phyloP scores from a whole-genome alignment of 1,140 invertebrate species.

The Zaprionus inermis region DNA sequence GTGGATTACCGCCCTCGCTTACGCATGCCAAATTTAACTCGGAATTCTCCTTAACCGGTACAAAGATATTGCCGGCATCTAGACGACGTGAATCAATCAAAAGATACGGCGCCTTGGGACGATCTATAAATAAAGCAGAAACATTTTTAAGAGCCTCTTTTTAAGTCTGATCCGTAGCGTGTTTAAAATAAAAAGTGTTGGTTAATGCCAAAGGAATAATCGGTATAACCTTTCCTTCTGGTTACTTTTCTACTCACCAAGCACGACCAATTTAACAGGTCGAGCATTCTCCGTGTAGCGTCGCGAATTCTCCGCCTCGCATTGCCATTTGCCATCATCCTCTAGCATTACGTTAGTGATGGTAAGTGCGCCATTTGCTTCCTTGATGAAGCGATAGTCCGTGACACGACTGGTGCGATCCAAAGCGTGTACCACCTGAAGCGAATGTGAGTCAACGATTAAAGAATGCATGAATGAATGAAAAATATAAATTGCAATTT shows the following conservation, averaged over 20 bases:
- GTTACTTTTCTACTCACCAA: constrained; percentile 86
- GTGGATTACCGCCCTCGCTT: constrained; percentile 92
- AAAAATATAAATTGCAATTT: too few relatives aligned
- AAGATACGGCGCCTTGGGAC: constrained; percentile 91
- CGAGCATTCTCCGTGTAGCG: constrained; percentile 86
- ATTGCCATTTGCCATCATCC: constrained; percentile 89
- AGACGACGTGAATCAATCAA: constrained; percentile 91
- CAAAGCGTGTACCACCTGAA: constrained; percentile 85
- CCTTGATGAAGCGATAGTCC: constrained; percentile 86
- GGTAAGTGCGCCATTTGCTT: constrained; percentile 86
- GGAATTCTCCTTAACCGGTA: constrained; percentile 92
- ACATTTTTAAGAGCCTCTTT: background rate
- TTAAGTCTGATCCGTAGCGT: background rate
- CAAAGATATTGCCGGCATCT: constrained; percentile 92
- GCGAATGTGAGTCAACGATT: too few relatives aligned
- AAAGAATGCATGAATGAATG: too few relatives aligned
- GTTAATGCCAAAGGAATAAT: background rate
- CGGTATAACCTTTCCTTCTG: constrained; percentile 1
- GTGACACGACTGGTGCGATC: constrained; percentile 85
- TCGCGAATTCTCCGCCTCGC: constrained; percentile 87
- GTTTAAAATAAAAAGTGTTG: too few relatives aligned
- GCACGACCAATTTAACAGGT: constrained; percentile 88
- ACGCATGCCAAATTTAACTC: constrained; percentile 92
- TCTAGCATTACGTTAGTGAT: constrained; percentile 89
- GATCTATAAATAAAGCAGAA: constrained; percentile 85